Percentiles rank a stretch among this genome's conserved stretches.
phyloP scores from a whole-genome alignment of 1,140 invertebrate genomes.

The Scaptomyza hsui region DNA sequence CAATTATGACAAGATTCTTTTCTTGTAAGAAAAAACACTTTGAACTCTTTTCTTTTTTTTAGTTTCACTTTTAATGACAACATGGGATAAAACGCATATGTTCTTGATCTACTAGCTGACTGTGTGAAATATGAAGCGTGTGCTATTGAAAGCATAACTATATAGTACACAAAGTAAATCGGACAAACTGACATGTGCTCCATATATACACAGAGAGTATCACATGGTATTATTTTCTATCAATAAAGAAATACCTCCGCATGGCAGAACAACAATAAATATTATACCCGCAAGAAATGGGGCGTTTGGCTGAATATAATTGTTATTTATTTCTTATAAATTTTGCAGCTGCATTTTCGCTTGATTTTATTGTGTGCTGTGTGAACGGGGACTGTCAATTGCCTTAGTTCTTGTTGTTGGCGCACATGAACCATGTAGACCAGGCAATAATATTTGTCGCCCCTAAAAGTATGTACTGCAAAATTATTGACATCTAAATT shows the following conservation, averaged over 20 bases:
- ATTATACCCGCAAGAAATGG: not conserved
- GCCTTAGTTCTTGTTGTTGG: conserved; percentile 27
- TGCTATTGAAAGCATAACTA: not conserved
- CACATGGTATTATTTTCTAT: not conserved
- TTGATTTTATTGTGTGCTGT: conserved; percentile 27
- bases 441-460: conserved; percentile 55
- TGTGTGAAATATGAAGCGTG: not conserved
- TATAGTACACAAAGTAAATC: no score
- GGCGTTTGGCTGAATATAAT: conserved; percentile 27
- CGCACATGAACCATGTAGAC: conserved; percentile 31
- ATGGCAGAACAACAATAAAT: not conserved
- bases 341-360: conserved; percentile 44
- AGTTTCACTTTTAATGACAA: no score
- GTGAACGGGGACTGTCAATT: conserved; percentile 14
- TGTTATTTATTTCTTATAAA: conserved; percentile 51
- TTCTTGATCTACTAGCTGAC: not conserved
- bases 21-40: no score
- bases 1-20: no score
- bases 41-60: no score
- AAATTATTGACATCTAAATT: conserved; percentile 82
- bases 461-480: conserved; percentile 45
- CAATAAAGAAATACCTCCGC: no score
- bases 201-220: not conserved
- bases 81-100: no score
- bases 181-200: not conserved